A percentile compares a stretch with the other conserved stretches of the same genome.
Evolutionary conservation across 2,888 invertebrate species (phyloP).

Genomic region (Ennomos erosarius): DNA sequence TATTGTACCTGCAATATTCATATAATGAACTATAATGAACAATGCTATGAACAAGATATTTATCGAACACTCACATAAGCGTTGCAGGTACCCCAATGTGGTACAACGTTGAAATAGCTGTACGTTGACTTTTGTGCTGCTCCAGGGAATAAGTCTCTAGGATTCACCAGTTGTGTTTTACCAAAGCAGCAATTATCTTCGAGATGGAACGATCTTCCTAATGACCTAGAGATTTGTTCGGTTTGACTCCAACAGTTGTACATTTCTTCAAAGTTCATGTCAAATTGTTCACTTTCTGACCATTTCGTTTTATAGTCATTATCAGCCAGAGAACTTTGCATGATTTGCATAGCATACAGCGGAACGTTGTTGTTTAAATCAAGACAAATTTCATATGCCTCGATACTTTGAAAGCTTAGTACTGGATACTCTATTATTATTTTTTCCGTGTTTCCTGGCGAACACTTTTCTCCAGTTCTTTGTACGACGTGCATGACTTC

Average conservation of each 20-base stretch:
- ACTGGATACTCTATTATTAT: constrained; percentile 50
- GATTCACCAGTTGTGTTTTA: constrained; percentile 57
- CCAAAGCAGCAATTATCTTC: constrained; percentile 56
- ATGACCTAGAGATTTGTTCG: constrained; percentile 26
- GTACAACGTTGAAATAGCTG: constrained; percentile 58
- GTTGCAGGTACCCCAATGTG: constrained; percentile 66
- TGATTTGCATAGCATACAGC: constrained; percentile 47
- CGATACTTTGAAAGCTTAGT: constrained; percentile 28
- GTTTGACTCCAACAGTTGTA: constrained; percentile 54
- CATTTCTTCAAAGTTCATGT: constrained; percentile 45
- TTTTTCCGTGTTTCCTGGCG: constrained; percentile 42
- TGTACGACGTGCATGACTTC: constrained; percentile 39
- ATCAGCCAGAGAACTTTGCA: constrained; percentile 42
- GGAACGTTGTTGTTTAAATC: constrained; percentile 48
- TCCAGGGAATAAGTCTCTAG: constrained; percentile 58
- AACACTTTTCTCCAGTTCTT: constrained; percentile 43
- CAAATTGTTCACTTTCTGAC: constrained; percentile 40
- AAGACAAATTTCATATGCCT: constrained; percentile 58
- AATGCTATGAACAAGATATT: no score
- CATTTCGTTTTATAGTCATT: constrained; percentile 37
- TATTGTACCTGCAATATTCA: no score
- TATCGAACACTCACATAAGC: constrained; percentile 44
- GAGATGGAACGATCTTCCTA: constrained; percentile 32
- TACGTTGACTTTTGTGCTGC: constrained; percentile 53
- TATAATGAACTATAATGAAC: no score